Conservation (phyloP, 2,797 vertebrate genomes). For the Philypnodon macrostomus region DNA sequence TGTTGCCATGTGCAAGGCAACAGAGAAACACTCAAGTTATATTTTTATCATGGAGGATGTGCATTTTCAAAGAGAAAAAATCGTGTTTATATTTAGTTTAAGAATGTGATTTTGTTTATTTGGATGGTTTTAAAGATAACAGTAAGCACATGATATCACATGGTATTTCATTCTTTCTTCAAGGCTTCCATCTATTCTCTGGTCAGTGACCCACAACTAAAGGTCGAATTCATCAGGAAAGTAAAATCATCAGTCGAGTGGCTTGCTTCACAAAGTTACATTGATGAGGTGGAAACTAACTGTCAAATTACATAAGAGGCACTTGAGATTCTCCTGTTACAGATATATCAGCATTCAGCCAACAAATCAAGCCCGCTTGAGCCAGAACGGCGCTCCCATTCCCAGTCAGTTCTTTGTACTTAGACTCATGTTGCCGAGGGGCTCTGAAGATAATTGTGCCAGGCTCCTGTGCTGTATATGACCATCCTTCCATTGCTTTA, state of each 20-base stretch:
- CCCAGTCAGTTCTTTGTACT: conserved; percentile 31
- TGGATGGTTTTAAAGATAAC: conserved; percentile 32
- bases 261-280: conserved; percentile 17
- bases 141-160: too few relatives aligned
- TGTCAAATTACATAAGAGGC: conserved; percentile 60
- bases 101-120: conserved; percentile 44
- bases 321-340: conserved; percentile 56
- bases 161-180: conserved; percentile 1
- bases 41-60: conserved; percentile 70
- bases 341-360: conserved; percentile 50
- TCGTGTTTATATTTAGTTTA: conserved; percentile 55
- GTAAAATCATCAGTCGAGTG: conserved; percentile 32
- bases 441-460: conserved; percentile 66
- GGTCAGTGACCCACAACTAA: conserved; percentile 38
- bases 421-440: conserved; percentile 59
- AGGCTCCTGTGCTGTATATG: conserved; percentile 40
- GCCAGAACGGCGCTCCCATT: conserved; percentile 40
- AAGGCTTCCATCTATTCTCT: too few relatives aligned
- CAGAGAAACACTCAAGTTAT: conserved; percentile 65
- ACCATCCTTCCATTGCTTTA: conserved; percentile 31
- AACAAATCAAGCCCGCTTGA: conserved; percentile 57
- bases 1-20: conserved; percentile 68
- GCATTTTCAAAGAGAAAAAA: conserved; percentile 59
- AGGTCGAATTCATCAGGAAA: conserved; percentile 48
- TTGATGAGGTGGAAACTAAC: conserved; percentile 61